phyloP scores from a whole-genome alignment of 2,888 invertebrate genomes.

The Masnerella sp. region DNA sequence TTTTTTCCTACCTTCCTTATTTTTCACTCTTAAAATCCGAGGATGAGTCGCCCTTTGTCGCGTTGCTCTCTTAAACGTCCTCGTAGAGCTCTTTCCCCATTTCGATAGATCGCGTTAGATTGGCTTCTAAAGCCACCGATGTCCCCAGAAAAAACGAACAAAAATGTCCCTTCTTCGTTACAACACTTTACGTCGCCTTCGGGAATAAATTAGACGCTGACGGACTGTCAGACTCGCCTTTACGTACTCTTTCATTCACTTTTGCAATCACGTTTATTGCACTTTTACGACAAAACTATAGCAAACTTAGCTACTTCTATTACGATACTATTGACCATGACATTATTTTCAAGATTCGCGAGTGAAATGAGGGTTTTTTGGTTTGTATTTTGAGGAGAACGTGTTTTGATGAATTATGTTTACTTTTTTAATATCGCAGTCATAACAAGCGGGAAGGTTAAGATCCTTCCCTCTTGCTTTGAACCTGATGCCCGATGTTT shows the following conservation, averaged over 20 bases:
- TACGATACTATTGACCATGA: too few relatives aligned
- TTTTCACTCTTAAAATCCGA: constrained; percentile 58
- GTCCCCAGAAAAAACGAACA: constrained; percentile 40
- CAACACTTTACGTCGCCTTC: constrained; percentile 40
- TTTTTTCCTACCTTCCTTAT: constrained; percentile 50
- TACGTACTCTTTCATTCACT: constrained; percentile 25
- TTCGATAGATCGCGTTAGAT: constrained; percentile 61
- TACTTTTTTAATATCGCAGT: constrained; percentile 52
- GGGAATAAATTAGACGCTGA: constrained; percentile 45
- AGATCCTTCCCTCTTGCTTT: constrained; percentile 53
- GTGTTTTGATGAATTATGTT: constrained; percentile 11
- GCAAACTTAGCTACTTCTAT: too few relatives aligned
- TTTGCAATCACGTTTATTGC: constrained; percentile 30
- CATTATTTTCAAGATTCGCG: too few relatives aligned
- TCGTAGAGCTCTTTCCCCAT: constrained; percentile 56
- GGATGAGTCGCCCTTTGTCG: constrained; percentile 64
- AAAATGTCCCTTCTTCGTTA: constrained; percentile 46
- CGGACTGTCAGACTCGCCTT: constrained; percentile 23
- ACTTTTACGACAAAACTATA: constrained; percentile 18
- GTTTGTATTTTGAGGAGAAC: background rate
- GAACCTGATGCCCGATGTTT: constrained; percentile 58
- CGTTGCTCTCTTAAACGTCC: constrained; percentile 64
- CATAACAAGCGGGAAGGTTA: constrained; percentile 41
- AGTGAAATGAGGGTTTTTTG: background rate
- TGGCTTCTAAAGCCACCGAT: constrained; percentile 60